Conservation (phyloP, 2,888 invertebrate species). For the Aspidiotus destructor region DNA sequence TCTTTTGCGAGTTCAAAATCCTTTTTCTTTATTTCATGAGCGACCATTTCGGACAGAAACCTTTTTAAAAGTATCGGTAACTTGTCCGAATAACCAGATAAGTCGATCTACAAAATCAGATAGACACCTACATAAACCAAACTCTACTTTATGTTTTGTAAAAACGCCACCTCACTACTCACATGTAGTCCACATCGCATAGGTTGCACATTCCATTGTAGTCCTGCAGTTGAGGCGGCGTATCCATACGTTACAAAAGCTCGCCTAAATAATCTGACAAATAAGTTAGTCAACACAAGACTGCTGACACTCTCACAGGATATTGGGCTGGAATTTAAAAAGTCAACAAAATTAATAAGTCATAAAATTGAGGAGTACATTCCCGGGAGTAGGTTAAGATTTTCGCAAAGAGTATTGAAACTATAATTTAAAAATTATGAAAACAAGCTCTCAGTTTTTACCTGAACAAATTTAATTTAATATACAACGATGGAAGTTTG, state of each 20-base stretch:
- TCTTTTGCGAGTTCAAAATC: slow-evolving; percentile 80
- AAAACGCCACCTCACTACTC: slow-evolving; percentile 42
- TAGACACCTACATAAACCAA: background rate
- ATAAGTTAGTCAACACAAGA: slow-evolving; percentile 72
- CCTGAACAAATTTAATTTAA: slow-evolving; percentile 70
- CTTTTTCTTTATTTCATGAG: slow-evolving; percentile 70
- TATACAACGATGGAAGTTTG: slow-evolving; percentile 72
- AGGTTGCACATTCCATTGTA: slow-evolving; percentile 65
- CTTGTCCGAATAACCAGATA: slow-evolving; percentile 87
- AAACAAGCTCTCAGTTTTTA: slow-evolving; percentile 40
- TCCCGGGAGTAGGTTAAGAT: too few species aligned
- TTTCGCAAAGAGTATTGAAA: too few species aligned
- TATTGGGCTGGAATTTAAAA: slow-evolving; percentile 55
- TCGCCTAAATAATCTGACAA: slow-evolving; percentile 73
- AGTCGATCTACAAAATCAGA: slow-evolving; percentile 54
- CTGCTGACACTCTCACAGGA: slow-evolving; percentile 76
- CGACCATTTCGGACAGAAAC: slow-evolving; percentile 71
- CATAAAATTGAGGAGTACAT: background rate
- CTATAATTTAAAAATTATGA: background rate
- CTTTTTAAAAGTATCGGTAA: slow-evolving; percentile 71
- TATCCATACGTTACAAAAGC: slow-evolving; percentile 85
- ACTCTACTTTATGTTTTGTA: background rate
- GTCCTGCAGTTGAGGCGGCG: slow-evolving; percentile 80
- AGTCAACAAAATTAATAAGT: background rate
- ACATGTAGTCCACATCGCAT: slow-evolving; percentile 80